Conservation (phyloP, 2,888 invertebrate genomes). For the Brachyptera risi region DNA sequence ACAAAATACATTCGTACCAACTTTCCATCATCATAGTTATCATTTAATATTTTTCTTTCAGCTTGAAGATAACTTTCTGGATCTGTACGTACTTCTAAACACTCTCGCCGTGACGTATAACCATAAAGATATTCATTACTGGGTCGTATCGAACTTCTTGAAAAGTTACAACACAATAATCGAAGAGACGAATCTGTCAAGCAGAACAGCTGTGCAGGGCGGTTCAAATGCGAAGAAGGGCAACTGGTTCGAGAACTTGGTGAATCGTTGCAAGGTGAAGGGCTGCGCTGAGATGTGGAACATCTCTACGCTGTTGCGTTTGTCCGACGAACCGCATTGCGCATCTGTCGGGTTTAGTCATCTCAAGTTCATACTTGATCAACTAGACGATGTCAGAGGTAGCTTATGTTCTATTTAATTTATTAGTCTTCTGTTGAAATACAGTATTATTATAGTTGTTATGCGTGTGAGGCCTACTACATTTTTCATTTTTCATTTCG, state of each 20-base stretch:
- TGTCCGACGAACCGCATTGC: constrained; percentile 30
- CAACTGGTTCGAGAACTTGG: constrained; percentile 12
- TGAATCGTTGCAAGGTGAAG: constrained; percentile 45
- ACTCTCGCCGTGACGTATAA: constrained; percentile 65
- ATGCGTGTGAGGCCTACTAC: no score
- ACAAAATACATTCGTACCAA: background rate
- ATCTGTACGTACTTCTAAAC: constrained; percentile 50
- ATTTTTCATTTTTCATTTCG: no score
- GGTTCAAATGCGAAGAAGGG: background rate
- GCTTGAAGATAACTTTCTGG: constrained; percentile 42
- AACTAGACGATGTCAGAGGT: constrained; percentile 41
- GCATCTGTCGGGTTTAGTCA: constrained; percentile 48
- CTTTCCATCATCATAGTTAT: background rate
- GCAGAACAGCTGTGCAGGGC: background rate
- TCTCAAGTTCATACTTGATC: constrained; percentile 24
- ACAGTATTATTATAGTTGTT: no score
- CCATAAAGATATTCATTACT: constrained; percentile 56
- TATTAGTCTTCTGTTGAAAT: no score
- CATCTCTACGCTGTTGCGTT: constrained; percentile 48
- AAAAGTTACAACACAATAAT: constrained; percentile 10
- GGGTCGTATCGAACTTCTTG: constrained; percentile 53
- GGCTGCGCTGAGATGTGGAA: constrained; percentile 65
- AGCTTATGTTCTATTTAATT: no score
- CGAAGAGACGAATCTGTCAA: background rate
- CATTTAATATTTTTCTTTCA: constrained; percentile 31